Conservation (phyloP, 2,888 invertebrate species). For the Lordiphosa fenestrarum region DNA sequence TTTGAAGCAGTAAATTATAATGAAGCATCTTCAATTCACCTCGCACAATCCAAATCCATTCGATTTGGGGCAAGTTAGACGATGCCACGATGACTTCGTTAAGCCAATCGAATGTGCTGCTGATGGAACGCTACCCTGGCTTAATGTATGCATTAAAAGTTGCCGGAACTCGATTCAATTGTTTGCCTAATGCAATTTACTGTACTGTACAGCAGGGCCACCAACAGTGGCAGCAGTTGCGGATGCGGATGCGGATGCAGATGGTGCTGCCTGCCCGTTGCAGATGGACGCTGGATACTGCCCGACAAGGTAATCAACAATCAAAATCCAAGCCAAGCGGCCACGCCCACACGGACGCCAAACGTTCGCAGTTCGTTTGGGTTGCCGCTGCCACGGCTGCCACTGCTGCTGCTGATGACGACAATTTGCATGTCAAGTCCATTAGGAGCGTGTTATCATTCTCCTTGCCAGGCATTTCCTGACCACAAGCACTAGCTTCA, state of each 20-base stretch:
- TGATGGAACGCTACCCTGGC: neutral
- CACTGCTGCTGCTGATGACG: conserved; percentile 51
- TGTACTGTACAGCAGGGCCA: conserved; percentile 27
- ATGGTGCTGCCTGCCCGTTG: conserved; percentile 6
- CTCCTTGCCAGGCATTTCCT: conserved; percentile 9
- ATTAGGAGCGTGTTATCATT: conserved; percentile 61
- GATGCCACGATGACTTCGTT: conserved; percentile 24
- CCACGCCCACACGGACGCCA: conserved; percentile 13
- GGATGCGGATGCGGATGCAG: neutral
- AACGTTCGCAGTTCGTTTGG: conserved; percentile 4
- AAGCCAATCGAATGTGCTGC: conserved; percentile 22
- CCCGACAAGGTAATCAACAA: conserved; percentile 51
- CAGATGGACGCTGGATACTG: conserved; percentile 2
- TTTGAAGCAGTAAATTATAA: conserved; percentile 4
- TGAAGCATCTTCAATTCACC: neutral
- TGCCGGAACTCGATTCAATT: conserved; percentile 38
- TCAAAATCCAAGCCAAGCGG: conserved; percentile 48
- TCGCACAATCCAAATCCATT: neutral
- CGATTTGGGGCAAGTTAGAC: neutral
- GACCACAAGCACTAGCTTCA: conserved; percentile 5
- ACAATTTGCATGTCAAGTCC: conserved; percentile 65
- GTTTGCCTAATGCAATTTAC: conserved; percentile 62
- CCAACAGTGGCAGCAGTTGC: neutral
- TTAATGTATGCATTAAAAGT: conserved; percentile 44
- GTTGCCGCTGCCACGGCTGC: neutral